These are phyloP conservation scores for Umimayanthus chanpuru DNA, from an alignment of 92 coral and sea anemone species.

Conservation along the genomic window DNA sequence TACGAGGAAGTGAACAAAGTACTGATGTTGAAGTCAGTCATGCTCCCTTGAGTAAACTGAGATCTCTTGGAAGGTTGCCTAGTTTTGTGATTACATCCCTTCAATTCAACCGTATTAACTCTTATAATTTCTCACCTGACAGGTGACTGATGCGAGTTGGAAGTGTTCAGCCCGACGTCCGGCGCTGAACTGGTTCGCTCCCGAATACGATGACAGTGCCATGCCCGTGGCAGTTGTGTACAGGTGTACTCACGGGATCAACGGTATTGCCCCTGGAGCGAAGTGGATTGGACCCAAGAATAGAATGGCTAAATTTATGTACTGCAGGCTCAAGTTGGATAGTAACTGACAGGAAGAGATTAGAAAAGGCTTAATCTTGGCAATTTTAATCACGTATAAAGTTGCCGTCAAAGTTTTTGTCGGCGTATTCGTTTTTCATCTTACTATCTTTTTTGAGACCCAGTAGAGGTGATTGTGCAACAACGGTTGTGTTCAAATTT, in stretches of 20 bases:
- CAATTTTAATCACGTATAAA: no score
- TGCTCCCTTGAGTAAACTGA: no score
- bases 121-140: neutral
- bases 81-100: no score
- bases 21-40: no score
- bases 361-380: no score
- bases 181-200: neutral
- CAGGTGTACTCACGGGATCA: neutral
- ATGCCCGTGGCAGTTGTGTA: constrained; percentile 8
- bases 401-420: no score
- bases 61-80: no score
- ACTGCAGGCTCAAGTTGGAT: constrained; percentile 5
- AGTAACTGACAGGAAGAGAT: neutral
- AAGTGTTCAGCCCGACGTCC: neutral
- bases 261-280: neutral
- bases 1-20: no score
- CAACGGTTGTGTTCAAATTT: no score
- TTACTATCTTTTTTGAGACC: no score
- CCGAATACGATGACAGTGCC: neutral
- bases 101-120: neutral
- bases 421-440: no score
- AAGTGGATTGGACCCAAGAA: constrained; percentile 18
- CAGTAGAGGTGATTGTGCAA: no score
- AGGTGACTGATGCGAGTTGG: constrained; percentile 27
- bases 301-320: neutral